phyloP scores from a whole-genome alignment of 2,888 invertebrate species.

The Leptinotarsa tumamoca region DNA sequence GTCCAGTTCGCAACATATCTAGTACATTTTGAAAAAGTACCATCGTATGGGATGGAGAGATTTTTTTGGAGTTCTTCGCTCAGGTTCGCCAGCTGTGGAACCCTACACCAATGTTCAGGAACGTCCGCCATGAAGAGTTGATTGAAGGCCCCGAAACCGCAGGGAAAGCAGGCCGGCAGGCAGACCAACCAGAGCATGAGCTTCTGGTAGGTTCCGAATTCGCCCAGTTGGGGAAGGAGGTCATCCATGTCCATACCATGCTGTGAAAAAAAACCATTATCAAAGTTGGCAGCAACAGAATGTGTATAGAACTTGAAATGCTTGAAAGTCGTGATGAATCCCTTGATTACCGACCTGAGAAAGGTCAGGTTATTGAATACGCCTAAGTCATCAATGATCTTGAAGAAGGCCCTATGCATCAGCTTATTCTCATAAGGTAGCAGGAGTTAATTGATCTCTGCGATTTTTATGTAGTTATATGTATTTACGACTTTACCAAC shows the following conservation, averaged over 20 bases:
- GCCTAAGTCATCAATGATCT: no score
- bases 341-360: no score
- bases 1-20: constrained; percentile 82
- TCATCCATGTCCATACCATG: constrained; percentile 83
- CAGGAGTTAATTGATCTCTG: no score
- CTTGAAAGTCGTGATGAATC: no score
- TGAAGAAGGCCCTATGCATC: no score
- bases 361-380: no score
- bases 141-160: constrained; percentile 93
- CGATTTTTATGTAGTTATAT: no score
- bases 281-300: no score
- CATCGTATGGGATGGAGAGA: constrained; percentile 74
- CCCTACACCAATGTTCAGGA: constrained; percentile 87
- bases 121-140: constrained; percentile 92
- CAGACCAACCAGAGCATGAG: constrained; percentile 87
- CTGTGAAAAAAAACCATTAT: neutral
- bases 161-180: constrained; percentile 89
- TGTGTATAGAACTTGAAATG: neutral
- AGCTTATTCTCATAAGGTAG: no score
- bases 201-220: constrained; percentile 91
- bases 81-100: constrained; percentile 75
- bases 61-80: constrained; percentile 72
- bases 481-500: no score
- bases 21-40: constrained; percentile 74
- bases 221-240: constrained; percentile 85